phyloP scores from a whole-genome alignment of 2,888 invertebrate genomes.

The Gibbula magus region DNA sequence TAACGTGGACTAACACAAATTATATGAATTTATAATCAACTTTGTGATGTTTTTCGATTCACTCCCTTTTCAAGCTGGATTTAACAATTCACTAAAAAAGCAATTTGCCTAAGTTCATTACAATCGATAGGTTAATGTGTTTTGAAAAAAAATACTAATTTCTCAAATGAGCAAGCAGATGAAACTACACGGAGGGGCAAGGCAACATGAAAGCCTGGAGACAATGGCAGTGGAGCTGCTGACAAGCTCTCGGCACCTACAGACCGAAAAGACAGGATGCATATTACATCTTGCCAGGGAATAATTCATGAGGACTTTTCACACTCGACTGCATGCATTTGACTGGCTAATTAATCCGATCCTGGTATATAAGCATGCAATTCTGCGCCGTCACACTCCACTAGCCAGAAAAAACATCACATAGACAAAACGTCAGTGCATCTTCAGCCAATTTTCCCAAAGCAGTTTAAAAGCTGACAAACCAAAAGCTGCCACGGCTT shows the following conservation, averaged over 20 bases:
- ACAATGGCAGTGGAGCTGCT: background rate
- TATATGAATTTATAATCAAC: no score
- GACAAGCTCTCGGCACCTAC: background rate
- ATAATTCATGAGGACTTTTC: conserved; percentile 19
- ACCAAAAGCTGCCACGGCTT: background rate
- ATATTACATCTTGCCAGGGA: background rate
- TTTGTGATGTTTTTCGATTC: no score
- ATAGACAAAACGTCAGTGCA: background rate
- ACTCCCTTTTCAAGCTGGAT: no score
- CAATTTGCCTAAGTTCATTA: no score
- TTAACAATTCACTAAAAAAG: no score
- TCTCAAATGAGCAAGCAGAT: conserved; percentile 4
- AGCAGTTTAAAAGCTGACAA: background rate
- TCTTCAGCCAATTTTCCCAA: conserved; percentile 1
- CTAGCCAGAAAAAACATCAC: background rate
- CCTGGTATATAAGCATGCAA: background rate
- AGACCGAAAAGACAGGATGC: background rate
- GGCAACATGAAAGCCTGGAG: background rate
- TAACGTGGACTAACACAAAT: no score
- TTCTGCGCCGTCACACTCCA: background rate
- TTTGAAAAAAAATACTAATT: conserved; percentile 3
- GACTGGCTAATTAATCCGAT: conserved; percentile 16
- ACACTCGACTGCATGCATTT: background rate
- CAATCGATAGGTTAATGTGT: background rate
- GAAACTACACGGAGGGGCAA: background rate